Base-by-base conservation (phyloP, 2,888 invertebrate genomes). In the Morpho deidamia region DNA sequence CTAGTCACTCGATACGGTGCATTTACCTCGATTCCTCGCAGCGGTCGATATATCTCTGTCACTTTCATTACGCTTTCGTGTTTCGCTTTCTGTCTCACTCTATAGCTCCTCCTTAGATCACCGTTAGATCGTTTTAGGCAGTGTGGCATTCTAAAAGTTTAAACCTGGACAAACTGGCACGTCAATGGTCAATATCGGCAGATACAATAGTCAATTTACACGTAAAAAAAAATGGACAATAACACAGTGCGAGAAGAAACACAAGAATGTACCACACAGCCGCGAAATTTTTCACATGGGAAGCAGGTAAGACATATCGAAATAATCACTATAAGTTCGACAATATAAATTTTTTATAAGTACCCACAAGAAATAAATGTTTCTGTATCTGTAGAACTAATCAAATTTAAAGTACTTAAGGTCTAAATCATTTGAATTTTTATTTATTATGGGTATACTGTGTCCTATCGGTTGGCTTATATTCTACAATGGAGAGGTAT, bases 111-210 rank as follows among this genome's bases (percentile, higher is more conserved):
- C 72, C 73, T 75, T 70, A 73, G 75, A 74, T 72, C 77, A 78
- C 78, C 73, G 74, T 76, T 78, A 80, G 70, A 71, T 74, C 77
- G 71, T 76, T 77, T 75, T 78, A 81, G 83, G 85, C 86, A 80
- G 86, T 88, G 86, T 87, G 87, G 85, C 80, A 74, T 78, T 80
- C 70, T 83, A 79, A 66, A 23, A 78, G 71, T 76, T 79, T 74
- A 67, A 67, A 87, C 88, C 88, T 88, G 88, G 79, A 88, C 87
- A 88, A 72, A 87, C 82, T 81, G 80, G 78, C 82, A 84, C 78
- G 74, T 75, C 75, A 76, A 62, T 64, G 67, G 77, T 80, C 69
- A 81, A 74, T 76, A 38, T 41, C 73, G 78, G 67, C 77, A 76
- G 66, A 69, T 57, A 58, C 57, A 53, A 58, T 51, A 55, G 55